These are phyloP conservation scores for Notocelia uddmanniana DNA, from an alignment of 2,888 invertebrate species.

Conservation along the genomic window DNA sequence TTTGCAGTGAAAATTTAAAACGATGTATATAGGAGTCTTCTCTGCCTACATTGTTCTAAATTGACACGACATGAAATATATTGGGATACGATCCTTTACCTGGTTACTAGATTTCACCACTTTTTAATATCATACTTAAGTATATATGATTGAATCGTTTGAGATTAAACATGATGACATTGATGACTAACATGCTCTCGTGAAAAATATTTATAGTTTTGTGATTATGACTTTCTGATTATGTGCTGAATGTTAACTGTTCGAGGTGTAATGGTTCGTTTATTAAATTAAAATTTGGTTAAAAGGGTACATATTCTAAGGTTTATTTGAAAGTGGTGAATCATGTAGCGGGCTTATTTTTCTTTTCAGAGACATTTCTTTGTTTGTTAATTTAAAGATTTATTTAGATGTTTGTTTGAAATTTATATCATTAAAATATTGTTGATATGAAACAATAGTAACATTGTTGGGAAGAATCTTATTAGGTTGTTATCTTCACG, in stretches of 20 bases:
- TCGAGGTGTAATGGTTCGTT: background rate
- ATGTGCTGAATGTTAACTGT: background rate
- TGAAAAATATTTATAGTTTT: background rate
- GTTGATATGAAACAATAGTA: constrained; percentile 7
- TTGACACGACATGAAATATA: constrained; percentile 4
- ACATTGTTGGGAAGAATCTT: constrained; percentile 10
- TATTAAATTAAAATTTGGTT: background rate
- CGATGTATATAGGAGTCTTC: background rate
- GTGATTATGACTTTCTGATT: background rate
- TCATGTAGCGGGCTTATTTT: background rate
- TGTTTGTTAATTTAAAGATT: constrained; percentile 18
- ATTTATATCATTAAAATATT: background rate
- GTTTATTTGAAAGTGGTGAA: constrained; percentile 15
- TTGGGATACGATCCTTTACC: constrained; percentile 8
- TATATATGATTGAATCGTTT: background rate
- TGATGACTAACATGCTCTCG: background rate
- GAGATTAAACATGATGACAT: background rate
- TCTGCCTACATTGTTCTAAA: constrained; percentile 4
- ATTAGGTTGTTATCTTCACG: constrained; percentile 4
- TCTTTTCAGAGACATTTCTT: constrained; percentile 10
- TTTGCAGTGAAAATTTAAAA: constrained; percentile 10
- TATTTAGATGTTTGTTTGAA: constrained; percentile 16
- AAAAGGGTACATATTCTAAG: background rate
- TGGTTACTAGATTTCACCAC: constrained; percentile 19
- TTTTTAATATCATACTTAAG: background rate